Evolutionary conservation across 2,797 vertebrate genomes (phyloP).

Genomic region (Megalops cyprinoides): DNA sequence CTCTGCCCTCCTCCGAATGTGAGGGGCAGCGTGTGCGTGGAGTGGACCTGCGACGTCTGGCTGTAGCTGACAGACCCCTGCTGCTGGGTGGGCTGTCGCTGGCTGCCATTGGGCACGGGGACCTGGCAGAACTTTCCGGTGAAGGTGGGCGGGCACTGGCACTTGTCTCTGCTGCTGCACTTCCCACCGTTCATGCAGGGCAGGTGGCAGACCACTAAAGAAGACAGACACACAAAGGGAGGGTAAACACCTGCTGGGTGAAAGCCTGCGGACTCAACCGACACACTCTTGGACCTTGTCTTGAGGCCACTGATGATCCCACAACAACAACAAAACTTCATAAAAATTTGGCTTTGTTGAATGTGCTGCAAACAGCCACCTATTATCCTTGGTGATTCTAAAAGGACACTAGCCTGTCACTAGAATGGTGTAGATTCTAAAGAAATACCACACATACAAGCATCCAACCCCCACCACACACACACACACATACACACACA

Average conservation of each 20-base stretch:
- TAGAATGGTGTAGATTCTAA: no score
- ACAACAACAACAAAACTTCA: no score
- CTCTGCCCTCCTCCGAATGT: constrained; percentile 88
- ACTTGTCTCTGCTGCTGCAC: constrained; percentile 92
- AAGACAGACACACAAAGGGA: neutral
- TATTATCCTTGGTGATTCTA: no score
- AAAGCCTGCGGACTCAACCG: no score
- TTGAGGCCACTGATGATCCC: no score
- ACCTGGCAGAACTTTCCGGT: constrained; percentile 97
- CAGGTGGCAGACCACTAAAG: constrained; percentile 85
- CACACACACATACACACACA: neutral
- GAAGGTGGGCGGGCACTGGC: constrained; percentile 93
- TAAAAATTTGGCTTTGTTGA: no score
- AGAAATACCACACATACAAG: no score
- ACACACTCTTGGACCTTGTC: no score
- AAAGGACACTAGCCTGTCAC: no score
- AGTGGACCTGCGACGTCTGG: constrained; percentile 82
- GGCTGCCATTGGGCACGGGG: constrained; percentile 73
- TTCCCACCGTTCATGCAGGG: constrained; percentile 97
- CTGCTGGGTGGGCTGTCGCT: constrained; percentile 63
- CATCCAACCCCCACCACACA: neutral
- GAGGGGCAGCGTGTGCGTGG: constrained; percentile 92
- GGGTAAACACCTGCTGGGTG: no score
- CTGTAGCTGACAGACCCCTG: constrained; percentile 67
- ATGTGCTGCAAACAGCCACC: no score